These are phyloP conservation scores for Atrichornis clamosus DNA, from an alignment of 2,113 vertebrate species.

Conservation along the genomic window DNA sequence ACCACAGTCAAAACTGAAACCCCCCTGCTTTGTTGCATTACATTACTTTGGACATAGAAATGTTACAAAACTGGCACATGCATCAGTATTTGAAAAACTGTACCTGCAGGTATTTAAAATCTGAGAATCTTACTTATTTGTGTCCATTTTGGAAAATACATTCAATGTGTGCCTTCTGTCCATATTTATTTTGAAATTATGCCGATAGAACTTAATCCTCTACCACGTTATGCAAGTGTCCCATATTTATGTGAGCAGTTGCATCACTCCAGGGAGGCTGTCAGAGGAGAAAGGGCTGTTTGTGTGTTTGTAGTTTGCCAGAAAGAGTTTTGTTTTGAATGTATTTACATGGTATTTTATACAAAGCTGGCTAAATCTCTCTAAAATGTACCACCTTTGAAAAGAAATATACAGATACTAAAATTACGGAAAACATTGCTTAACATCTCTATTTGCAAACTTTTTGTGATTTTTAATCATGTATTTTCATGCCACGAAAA, in stretches of 20 bases:
- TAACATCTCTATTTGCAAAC: not conserved
- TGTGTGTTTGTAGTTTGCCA: not conserved
- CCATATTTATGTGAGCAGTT: not conserved
- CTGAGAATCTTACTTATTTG: not conserved
- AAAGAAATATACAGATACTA: not conserved
- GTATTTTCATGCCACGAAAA: not conserved
- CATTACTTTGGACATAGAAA: not conserved
- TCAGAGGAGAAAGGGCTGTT: not conserved
- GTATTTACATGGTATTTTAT: conserved; percentile 33
- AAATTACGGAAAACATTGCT: not conserved
- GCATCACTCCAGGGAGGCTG: not conserved
- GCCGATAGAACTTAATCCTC: not conserved
- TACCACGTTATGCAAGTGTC: not conserved
- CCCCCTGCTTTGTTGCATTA: not conserved
- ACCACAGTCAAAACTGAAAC: not conserved
- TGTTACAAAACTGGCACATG: not conserved
- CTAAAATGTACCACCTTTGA: conserved; percentile 24
- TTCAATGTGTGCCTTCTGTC: not conserved
- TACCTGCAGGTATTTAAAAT: not conserved
- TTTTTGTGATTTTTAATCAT: not conserved
- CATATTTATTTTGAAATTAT: not conserved
- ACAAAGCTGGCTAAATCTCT: not conserved
- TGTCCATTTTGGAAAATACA: not conserved
- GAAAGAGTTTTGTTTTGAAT: conserved; percentile 1
- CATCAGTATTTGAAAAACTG: not conserved